Conservation (phyloP, 1,140 invertebrate species). For the Drosophila eugracilis region DNA sequence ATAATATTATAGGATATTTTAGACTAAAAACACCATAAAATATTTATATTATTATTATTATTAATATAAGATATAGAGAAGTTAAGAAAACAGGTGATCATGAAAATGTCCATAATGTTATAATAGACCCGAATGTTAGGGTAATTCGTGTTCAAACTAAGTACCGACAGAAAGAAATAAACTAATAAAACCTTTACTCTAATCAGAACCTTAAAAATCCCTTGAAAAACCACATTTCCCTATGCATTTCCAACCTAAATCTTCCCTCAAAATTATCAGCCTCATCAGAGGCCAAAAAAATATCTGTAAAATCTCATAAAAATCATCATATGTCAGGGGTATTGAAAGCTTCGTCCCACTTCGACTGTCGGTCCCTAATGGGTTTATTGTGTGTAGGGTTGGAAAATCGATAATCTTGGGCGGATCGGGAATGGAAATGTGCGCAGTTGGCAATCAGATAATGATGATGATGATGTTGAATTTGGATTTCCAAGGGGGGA, state of each 20-base stretch:
- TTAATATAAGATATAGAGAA: no score
- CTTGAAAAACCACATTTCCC: no score
- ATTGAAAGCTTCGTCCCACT: constrained; percentile 22
- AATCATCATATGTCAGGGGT: constrained; percentile 7
- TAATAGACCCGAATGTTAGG: no score
- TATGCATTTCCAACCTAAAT: constrained; percentile 11
- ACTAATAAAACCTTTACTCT: no score
- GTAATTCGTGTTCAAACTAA: no score
- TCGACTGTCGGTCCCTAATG: constrained; percentile 18
- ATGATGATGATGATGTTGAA: constrained; percentile 16
- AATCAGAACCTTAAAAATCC: no score
- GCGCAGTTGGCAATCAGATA: constrained; percentile 60
- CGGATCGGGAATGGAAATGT: constrained; percentile 65
- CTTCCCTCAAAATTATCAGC: constrained; percentile 7
- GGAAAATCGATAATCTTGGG: constrained; percentile 65
- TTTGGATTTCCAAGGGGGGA: constrained; percentile 12
- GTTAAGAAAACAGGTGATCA: no score
- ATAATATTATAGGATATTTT: background rate
- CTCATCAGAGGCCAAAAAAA: background rate
- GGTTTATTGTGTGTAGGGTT: constrained; percentile 15
- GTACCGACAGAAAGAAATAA: no score
- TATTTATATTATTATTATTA: no score
- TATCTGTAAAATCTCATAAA: constrained; percentile 2
- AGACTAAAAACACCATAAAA: no score
- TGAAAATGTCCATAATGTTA: background rate